These are phyloP conservation scores for Metopia argyrocephala DNA, from an alignment of 2,888 invertebrate species.

Conservation along the genomic window DNA sequence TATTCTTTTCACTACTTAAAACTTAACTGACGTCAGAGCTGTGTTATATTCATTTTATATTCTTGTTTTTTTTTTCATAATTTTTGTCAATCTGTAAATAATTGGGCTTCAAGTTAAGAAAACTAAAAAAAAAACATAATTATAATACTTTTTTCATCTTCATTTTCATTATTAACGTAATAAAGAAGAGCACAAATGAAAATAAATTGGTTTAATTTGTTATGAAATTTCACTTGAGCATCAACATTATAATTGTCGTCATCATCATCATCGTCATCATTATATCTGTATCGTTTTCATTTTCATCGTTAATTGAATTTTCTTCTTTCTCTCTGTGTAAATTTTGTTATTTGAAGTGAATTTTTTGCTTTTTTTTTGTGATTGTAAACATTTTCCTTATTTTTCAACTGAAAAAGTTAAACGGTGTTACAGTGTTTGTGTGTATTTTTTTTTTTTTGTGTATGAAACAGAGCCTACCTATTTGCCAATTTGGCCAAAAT, in stretches of 20 bases:
- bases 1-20: background rate
- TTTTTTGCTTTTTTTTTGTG: background rate
- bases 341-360: slow-evolving; percentile 24
- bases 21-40: slow-evolving; percentile 51
- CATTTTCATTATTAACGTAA: slow-evolving; percentile 6
- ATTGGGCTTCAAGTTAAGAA: background rate
- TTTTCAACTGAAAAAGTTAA: background rate
- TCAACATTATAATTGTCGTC: slow-evolving; percentile 21
- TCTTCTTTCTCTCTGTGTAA: background rate
- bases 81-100: background rate
- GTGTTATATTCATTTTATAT: slow-evolving; percentile 26
- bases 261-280: slow-evolving; percentile 40
- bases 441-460: background rate
- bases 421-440: background rate
- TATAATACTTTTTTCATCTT: slow-evolving; percentile 4
- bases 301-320: slow-evolving; percentile 38
- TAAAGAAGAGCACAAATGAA: slow-evolving; percentile 34
- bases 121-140: background rate
- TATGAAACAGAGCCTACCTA: background rate
- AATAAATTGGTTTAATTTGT: slow-evolving; percentile 53
- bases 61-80: background rate
- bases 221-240: slow-evolving; percentile 26
- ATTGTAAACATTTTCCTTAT: background rate
- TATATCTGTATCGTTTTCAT: slow-evolving; percentile 42
- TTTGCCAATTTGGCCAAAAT: slow-evolving; percentile 42